A percentile compares a stretch with the other conserved stretches of the same genome.
These are phyloP conservation scores for Glaucomys volans DNA, from an alignment of 2,113 vertebrate species.

Conservation along the genomic window DNA sequence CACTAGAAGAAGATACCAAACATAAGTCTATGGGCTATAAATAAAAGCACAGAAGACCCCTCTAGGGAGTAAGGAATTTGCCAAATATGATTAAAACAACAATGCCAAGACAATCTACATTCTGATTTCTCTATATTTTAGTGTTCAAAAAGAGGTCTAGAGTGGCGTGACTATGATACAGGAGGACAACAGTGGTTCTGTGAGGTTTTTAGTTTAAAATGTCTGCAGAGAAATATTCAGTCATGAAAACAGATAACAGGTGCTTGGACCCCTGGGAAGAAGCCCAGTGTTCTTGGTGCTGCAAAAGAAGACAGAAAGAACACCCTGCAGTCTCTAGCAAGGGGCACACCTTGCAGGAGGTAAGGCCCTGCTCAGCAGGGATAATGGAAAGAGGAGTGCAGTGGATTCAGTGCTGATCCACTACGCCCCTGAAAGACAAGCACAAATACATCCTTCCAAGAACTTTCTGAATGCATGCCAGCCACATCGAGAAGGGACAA, in stretches of 20 bases:
- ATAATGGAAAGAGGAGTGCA: background rate
- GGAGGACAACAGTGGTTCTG: background rate
- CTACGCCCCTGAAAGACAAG: background rate
- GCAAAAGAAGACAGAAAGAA: background rate
- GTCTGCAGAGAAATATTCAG: background rate
- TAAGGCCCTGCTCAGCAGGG: fast-evolving
- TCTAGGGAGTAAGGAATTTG: background rate
- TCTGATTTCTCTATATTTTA: background rate
- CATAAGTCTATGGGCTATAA: background rate
- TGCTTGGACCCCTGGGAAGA: background rate
- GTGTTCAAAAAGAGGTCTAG: background rate
- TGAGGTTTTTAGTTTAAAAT: background rate
- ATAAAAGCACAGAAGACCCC: background rate
- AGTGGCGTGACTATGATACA: background rate
- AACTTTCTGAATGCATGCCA: background rate
- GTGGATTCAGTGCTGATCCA: background rate
- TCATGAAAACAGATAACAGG: background rate
- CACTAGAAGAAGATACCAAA: background rate
- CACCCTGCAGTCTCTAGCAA: background rate
- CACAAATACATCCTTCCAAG: background rate
- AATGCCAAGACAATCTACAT: background rate
- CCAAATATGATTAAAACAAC: background rate
- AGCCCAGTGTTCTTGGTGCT: background rate
- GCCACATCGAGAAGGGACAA: background rate
- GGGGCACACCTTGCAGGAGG: background rate